phyloP scores from a whole-genome alignment of 2,113 vertebrate genomes.

The Halcyon malimbica region DNA sequence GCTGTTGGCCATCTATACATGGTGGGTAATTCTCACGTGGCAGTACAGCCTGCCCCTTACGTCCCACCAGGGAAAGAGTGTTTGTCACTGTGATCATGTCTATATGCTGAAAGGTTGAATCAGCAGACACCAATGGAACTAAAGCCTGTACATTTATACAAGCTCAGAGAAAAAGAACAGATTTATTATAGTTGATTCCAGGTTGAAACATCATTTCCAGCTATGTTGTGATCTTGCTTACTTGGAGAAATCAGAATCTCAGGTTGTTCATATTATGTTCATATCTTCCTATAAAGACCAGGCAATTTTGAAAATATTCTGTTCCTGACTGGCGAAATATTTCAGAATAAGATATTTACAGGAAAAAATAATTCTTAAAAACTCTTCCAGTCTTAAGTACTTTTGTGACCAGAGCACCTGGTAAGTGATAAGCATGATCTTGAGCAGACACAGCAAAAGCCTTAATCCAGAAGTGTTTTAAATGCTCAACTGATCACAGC shows the following conservation, averaged over 20 bases:
- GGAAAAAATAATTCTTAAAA: neutral
- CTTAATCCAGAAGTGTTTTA: neutral
- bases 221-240: neutral
- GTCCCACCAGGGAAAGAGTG: neutral
- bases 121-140: neutral
- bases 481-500: neutral
- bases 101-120: neutral
- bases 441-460: neutral
- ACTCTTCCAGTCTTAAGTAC: neutral
- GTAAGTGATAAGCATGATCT: neutral
- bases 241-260: neutral
- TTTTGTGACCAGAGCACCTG: neutral
- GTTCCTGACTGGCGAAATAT: neutral
- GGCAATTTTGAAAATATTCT: neutral
- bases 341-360: neutral
- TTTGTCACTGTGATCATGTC: neutral
- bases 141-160: neutral
- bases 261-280: neutral
- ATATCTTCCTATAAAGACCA: neutral
- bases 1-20: fast-evolving
- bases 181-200: neutral
- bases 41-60: neutral
- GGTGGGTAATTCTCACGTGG: neutral
- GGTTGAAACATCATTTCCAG: neutral
- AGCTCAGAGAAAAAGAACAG: neutral